phyloP scores from a whole-genome alignment of 2,888 invertebrate species.

The Ophraella communa region DNA sequence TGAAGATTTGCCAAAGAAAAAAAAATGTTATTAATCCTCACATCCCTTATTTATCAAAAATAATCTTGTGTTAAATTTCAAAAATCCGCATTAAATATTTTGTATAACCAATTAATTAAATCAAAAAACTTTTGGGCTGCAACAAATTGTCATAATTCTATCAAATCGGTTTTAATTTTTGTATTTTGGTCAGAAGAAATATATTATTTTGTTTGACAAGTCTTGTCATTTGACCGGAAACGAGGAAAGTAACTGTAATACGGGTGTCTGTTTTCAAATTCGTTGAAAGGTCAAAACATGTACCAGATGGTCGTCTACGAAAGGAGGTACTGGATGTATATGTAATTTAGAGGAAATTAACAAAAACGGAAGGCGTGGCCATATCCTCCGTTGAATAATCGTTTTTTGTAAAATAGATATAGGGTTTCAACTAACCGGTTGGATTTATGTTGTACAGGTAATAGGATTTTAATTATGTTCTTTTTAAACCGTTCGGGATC shows the following conservation, averaged over 20 bases:
- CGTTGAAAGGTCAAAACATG: not conserved
- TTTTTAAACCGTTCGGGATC: not conserved
- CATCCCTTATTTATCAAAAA: too few relatives aligned
- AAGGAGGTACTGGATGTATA: constrained; percentile 1
- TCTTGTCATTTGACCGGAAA: not conserved
- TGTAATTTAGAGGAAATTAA: constrained; percentile 21
- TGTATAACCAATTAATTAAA: too few relatives aligned
- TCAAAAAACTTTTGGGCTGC: too few relatives aligned
- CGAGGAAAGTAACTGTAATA: not conserved
- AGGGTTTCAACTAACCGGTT: not conserved
- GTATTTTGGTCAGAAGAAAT: too few relatives aligned
- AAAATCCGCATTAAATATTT: too few relatives aligned
- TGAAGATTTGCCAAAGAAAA: too few relatives aligned
- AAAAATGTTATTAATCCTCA: too few relatives aligned
- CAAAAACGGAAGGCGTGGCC: constrained; percentile 6
- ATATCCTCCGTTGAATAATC: constrained; percentile 14
- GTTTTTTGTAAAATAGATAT: constrained; percentile 10
- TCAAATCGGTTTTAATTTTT: too few relatives aligned
- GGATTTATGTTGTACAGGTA: not conserved
- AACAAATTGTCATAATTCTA: too few relatives aligned
- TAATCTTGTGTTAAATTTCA: too few relatives aligned
- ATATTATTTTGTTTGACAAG: too few relatives aligned
- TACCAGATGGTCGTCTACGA: not conserved
- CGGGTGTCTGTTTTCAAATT: not conserved
- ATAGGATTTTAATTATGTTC: not conserved